Percentiles rank a stretch among this genome's conserved stretches.
Conservation (phyloP, 2,113 vertebrate genomes). For the Geothlypis trichas region DNA sequence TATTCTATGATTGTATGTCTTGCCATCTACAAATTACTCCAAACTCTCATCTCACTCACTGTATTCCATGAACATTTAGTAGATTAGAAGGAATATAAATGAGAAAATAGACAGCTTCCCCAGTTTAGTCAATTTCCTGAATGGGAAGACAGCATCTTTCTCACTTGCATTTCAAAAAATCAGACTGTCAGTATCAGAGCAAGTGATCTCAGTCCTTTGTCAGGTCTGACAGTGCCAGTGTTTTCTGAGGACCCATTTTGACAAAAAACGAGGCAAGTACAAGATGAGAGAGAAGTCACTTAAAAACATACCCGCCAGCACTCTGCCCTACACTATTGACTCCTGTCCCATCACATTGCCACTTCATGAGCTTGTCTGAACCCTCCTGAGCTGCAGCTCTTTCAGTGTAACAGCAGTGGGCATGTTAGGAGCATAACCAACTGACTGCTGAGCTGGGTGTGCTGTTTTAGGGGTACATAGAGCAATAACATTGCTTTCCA, state of each 20-base stretch:
- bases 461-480: not conserved
- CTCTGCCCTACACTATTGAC: not conserved
- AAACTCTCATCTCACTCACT: not conserved
- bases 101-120: not conserved
- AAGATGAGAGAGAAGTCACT: not conserved
- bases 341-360: not conserved
- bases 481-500: not conserved
- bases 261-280: not conserved
- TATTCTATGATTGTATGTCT: not conserved
- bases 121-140: not conserved
- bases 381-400: not conserved
- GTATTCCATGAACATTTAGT: not conserved
- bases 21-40: not conserved
- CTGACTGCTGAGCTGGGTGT: not conserved
- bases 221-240: not conserved
- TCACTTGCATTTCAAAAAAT: not conserved
- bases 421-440: not conserved
- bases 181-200: not conserved
- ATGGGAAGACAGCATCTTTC: not conserved
- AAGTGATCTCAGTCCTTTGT: not conserved
- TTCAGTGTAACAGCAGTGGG: not conserved
- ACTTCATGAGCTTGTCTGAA: not conserved
- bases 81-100: not conserved
- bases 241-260: not conserved
- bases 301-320: fast-evolving